Base-by-base conservation (phyloP, 1,140 invertebrate genomes). In the Drosophila nasuta region DNA sequence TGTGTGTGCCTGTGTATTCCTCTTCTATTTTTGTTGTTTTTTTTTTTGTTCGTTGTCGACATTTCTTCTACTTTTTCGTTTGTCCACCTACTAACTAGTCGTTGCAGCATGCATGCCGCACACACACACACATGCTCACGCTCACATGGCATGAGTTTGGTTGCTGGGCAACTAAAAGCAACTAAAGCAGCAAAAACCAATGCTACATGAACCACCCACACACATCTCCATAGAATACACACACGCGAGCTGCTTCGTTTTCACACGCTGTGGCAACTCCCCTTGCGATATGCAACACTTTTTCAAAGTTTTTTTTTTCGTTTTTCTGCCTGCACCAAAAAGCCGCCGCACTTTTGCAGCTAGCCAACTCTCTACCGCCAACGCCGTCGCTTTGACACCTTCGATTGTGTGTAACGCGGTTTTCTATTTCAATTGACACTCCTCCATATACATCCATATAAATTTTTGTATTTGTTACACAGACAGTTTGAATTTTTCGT, bases 361-460 rank as follows among this genome's bases (percentile, higher is more conserved):
- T 79, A 48, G 63, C 64, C 67, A 78, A 67, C 77, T 77, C 77
- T 77, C 70, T 69, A 65, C 78, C 46, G 11, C 65, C 64, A 54
- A 67, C 64, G 65, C 75, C 81, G 77, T 81, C 80, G 83, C 83
- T 88, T 83, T 88, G 83, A 87, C 83, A 87, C 83, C 83, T 87
- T 65, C 73, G 73, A 79, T 88, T 83, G 82, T 80, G 80, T 90
- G 80, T 59, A 75, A 71, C 81, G 81, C 86, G 75, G 85, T 85
- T 89, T 88, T 81, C 85, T 85, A 88, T 88, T 88, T 90, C 81
- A 89, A 89, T 90, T 86, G 82, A 66, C 88, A 91, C 79, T 82
- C 59, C 68, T 41, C 64, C 15, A 41, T 46, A 56, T 59, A 35
- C 54, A 68, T 65, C 69, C 28, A 45, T 35, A 17, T 60, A 56